Conservation (phyloP, 2,888 invertebrate species). For the Euplagia quadripunctaria region DNA sequence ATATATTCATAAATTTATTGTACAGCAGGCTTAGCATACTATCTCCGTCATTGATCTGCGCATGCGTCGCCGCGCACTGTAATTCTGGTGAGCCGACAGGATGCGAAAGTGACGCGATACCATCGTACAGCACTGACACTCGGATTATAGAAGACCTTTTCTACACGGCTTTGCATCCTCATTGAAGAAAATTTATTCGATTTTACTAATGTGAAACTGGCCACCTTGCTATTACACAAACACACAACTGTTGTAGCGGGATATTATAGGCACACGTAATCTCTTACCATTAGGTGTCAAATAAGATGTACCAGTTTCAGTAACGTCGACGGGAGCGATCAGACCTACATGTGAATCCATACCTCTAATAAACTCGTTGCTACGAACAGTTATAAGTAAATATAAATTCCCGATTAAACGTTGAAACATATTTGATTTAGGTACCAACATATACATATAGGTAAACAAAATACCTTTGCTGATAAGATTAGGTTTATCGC, state of each 20-base stretch:
- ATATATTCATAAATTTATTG: not conserved
- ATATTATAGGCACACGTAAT: not conserved
- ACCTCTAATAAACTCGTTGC: too few relatives aligned
- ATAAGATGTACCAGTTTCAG: not conserved
- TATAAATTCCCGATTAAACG: not conserved
- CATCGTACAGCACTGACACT: not conserved
- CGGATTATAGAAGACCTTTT: not conserved
- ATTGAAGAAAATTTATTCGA: too few relatives aligned
- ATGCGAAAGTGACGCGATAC: constrained; percentile 2
- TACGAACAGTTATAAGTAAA: too few relatives aligned
- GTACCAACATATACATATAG: not conserved
- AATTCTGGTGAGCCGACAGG: not conserved
- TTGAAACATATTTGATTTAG: not conserved
- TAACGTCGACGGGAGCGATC: not conserved
- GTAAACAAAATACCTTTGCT: constrained; percentile 9
- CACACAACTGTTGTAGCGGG: not conserved
- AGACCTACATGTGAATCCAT: too few relatives aligned
- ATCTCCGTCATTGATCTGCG: constrained; percentile 20
- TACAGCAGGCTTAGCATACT: constrained; percentile 2
- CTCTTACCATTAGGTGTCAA: too few relatives aligned
- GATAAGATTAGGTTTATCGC: constrained; percentile 24
- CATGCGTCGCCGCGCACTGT: constrained; percentile 6
- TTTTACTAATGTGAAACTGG: not conserved
- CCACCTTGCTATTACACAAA: not conserved
- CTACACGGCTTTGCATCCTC: not conserved